Conservation (phyloP, 1,140 invertebrate species). For the Drosophila neocordata region DNA sequence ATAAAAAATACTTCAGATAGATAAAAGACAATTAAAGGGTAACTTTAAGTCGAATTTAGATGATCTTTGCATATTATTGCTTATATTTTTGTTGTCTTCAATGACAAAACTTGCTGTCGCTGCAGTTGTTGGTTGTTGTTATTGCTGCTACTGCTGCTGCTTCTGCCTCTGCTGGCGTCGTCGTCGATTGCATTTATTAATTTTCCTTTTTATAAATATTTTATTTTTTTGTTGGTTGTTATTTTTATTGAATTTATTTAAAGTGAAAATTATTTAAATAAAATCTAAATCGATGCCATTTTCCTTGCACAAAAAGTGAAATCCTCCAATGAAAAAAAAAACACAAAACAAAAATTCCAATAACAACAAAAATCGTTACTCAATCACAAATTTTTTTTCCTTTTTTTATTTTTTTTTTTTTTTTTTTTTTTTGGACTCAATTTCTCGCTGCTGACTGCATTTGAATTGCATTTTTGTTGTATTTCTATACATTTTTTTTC, state of each 20-base stretch:
- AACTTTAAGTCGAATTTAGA: too few species aligned
- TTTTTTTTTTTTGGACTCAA: conserved; percentile 37
- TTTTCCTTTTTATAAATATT: conserved; percentile 31
- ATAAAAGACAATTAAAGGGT: too few species aligned
- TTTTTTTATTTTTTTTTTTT: too few species aligned
- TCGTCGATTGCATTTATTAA: conserved; percentile 26
- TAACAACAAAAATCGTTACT: conserved; percentile 32
- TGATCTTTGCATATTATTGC: too few species aligned
- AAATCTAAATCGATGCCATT: conserved; percentile 13
- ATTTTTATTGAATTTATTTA: conserved; percentile 8
- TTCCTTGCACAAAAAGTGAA: conserved; percentile 35
- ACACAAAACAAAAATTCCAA: conserved; percentile 21
- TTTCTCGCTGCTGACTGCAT: conserved; percentile 50
- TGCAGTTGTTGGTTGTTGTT: conserved; percentile 33
- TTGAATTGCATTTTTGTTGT: conserved; percentile 31
- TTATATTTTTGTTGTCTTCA: conserved; percentile 23
- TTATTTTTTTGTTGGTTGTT: too few species aligned
- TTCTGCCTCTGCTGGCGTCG: conserved; percentile 15
- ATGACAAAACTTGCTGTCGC: conserved; percentile 64
- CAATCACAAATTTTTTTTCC: conserved; percentile 11
- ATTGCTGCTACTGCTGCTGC: conserved; percentile 9
- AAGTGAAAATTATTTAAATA: conserved; percentile 5
- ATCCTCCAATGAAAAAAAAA: conserved; percentile 17
- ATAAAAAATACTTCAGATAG: too few species aligned
- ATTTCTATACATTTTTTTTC: conserved; percentile 24